phyloP scores from a whole-genome alignment of 2,888 invertebrate genomes.

The Sylvicola fuscatus region DNA sequence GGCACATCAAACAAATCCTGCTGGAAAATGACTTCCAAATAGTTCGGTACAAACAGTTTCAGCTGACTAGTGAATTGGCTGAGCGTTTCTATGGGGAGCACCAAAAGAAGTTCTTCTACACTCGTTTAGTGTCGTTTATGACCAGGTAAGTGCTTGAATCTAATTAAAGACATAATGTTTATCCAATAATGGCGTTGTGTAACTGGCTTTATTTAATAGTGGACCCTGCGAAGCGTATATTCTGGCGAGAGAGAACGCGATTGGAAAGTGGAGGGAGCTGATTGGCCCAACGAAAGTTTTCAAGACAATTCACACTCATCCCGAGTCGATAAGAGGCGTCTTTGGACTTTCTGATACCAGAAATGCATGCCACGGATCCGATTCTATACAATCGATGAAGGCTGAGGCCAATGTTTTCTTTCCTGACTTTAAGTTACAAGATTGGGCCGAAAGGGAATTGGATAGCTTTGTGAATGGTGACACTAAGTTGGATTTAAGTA shows the following conservation, averaged over 20 bases:
- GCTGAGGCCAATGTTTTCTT: conserved; percentile 70
- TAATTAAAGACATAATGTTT: conserved; percentile 1
- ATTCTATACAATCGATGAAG: conserved; percentile 44
- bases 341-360: conserved; percentile 87
- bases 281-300: conserved; percentile 84
- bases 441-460: conserved; percentile 4
- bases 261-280: conserved; percentile 57
- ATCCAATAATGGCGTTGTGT: conserved; percentile 3
- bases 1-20: conserved; percentile 46
- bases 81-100: conserved; percentile 68
- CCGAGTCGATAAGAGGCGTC: conserved; percentile 56
- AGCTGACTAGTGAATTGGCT: conserved; percentile 39
- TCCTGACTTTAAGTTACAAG: conserved; percentile 41
- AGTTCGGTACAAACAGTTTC: conserved; percentile 41
- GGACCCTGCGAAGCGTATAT: conserved; percentile 68
- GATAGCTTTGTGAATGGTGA: too few species aligned
- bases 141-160: conserved; percentile 32
- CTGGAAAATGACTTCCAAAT: conserved; percentile 47
- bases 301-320: conserved; percentile 56
- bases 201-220: conserved; percentile 29
- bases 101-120: conserved; percentile 60
- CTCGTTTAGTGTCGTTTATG: conserved; percentile 65
- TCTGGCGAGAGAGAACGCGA: conserved; percentile 53
- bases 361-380: conserved; percentile 88
- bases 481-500: too few species aligned